phyloP scores from a whole-genome alignment of 2,888 invertebrate genomes.

The Sicus ferrugineus region DNA sequence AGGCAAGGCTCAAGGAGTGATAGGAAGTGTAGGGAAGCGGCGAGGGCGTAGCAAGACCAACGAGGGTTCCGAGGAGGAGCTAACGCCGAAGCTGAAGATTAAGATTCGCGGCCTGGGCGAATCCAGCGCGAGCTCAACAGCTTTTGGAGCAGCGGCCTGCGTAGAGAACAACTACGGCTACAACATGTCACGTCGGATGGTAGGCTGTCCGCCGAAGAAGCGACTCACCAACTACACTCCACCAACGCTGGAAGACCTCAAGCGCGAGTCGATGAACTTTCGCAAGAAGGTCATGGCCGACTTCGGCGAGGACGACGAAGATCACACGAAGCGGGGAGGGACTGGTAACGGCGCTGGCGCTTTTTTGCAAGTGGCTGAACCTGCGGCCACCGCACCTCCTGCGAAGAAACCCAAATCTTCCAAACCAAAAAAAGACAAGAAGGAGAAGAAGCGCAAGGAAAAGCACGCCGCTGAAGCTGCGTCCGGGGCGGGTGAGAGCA shows the following conservation, averaged over 20 bases:
- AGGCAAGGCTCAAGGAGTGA: slow-evolving; percentile 51
- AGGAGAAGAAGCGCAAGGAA: slow-evolving; percentile 67
- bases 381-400: slow-evolving; percentile 38
- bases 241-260: slow-evolving; percentile 81
- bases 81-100: slow-evolving; percentile 74
- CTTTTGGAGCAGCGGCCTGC: slow-evolving; percentile 48
- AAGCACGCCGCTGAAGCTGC: slow-evolving; percentile 58
- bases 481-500: slow-evolving; percentile 55
- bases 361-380: slow-evolving; percentile 19
- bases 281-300: slow-evolving; percentile 84
- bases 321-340: slow-evolving; percentile 40
- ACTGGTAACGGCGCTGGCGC: slow-evolving; percentile 59
- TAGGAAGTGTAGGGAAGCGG: slow-evolving; percentile 58
- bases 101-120: slow-evolving; percentile 70
- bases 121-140: slow-evolving; percentile 43
- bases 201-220: slow-evolving; percentile 83
- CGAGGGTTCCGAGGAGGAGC: slow-evolving; percentile 62
- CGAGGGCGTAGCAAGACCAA: slow-evolving; percentile 62
- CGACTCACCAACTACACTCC: slow-evolving; percentile 69
- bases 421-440: slow-evolving; percentile 66
- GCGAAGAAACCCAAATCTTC: slow-evolving; percentile 56
- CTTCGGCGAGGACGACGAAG: slow-evolving; percentile 76
- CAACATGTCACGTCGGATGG: slow-evolving; percentile 64
- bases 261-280: slow-evolving; percentile 87
- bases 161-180: slow-evolving; percentile 50